Percentiles rank a stretch among this genome's conserved stretches.
Conservation (phyloP, 2,888 invertebrate genomes). For the Meandrusa payeni region DNA sequence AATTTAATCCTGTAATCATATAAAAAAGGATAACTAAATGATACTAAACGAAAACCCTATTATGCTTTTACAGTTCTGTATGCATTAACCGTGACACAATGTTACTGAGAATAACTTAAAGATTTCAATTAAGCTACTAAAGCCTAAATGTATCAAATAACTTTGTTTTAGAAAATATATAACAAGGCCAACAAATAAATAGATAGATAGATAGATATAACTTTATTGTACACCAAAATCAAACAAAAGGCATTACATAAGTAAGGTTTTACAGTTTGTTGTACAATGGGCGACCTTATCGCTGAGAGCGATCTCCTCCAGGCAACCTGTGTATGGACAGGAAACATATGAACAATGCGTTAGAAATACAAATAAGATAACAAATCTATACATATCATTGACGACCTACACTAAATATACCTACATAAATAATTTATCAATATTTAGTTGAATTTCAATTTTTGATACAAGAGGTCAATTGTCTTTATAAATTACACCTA, state of each 20-base stretch:
- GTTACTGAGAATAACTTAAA: slow-evolving; percentile 72
- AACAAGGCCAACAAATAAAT: slow-evolving; percentile 40
- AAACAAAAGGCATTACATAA: no score
- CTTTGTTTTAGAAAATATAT: slow-evolving; percentile 48
- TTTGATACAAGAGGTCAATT: slow-evolving; percentile 56
- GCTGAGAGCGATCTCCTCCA: no score
- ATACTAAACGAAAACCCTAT: slow-evolving; percentile 67
- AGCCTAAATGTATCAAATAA: slow-evolving; percentile 58
- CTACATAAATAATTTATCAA: no score
- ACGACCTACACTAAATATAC: no score
- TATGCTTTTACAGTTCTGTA: slow-evolving; percentile 49
- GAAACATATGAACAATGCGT: no score
- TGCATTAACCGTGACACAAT: slow-evolving; percentile 32
- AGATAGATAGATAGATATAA: no score
- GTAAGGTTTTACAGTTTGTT: no score
- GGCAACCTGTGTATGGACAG: no score
- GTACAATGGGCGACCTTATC: no score
- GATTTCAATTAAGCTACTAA: slow-evolving; percentile 73
- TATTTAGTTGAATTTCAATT: slow-evolving; percentile 39
- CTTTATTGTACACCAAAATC: no score
- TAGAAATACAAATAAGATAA: no score
- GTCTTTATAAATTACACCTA: slow-evolving; percentile 36
- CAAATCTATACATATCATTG: no score
- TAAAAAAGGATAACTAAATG: slow-evolving; percentile 70
- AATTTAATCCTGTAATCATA: slow-evolving; percentile 74